Percentiles rank a stretch among this genome's conserved stretches.
Evolutionary conservation across 2,888 invertebrate genomes (phyloP).

Genomic region (Drosophila buzzatii): DNA sequence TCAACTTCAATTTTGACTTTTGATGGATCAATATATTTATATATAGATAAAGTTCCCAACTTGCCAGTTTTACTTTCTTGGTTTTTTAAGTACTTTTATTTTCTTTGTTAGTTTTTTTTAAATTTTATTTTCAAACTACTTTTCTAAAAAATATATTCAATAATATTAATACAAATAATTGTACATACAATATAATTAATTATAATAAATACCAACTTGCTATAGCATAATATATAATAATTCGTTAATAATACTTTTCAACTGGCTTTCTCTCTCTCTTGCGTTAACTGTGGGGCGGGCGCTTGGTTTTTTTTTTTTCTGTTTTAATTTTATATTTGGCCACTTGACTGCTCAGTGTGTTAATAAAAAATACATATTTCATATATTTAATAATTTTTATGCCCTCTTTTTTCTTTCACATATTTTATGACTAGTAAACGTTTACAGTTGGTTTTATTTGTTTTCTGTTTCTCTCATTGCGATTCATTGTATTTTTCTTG

Average conservation of each 20-base stretch:
- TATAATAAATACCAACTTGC: constrained; percentile 80
- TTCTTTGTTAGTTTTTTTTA: constrained; percentile 21
- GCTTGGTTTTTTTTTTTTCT: constrained; percentile 30
- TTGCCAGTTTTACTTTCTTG: constrained; percentile 14
- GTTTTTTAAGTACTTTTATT: constrained; percentile 31
- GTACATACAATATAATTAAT: constrained; percentile 74
- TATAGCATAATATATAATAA: constrained; percentile 72
- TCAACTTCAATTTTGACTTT: constrained; percentile 12
- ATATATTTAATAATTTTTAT: constrained; percentile 26
- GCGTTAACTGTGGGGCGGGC: constrained; percentile 19
- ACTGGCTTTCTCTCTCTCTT: constrained; percentile 45
- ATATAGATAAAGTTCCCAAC: constrained; percentile 16
- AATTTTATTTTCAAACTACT: constrained; percentile 64
- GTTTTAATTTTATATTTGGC: constrained; percentile 16
- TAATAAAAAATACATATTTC: constrained; percentile 72
- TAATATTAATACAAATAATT: constrained; percentile 74
- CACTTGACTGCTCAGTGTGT: constrained; percentile 57
- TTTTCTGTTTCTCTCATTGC: constrained; percentile 38
- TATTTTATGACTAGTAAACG: constrained; percentile 77
- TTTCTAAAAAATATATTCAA: constrained; percentile 79
- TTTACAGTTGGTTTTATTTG: constrained; percentile 63
- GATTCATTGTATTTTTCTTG: constrained; percentile 15
- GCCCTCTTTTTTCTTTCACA: constrained; percentile 28
- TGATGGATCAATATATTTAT: neutral
- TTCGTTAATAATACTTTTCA: constrained; percentile 77